Percentiles rank a stretch among this genome's conserved stretches.
Evolutionary conservation across 1,140 invertebrate species (phyloP).

Genomic region (Drosophila busckii): DNA sequence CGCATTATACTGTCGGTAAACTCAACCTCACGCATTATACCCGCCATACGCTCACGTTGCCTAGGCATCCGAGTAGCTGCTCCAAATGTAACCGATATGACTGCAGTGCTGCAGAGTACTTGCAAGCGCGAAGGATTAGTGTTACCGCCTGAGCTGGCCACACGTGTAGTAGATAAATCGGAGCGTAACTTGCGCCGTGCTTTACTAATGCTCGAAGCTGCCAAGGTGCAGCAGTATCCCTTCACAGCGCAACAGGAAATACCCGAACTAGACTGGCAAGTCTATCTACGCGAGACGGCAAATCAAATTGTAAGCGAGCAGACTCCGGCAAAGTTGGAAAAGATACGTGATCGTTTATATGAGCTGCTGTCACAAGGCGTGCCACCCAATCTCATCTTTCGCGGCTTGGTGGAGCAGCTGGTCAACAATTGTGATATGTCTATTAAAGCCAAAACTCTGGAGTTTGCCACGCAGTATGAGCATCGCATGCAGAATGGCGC

Average conservation of each 20-base stretch:
- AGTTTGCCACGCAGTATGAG: conserved; percentile 92
- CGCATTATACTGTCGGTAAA: conserved; percentile 96
- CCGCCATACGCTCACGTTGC: conserved; percentile 96
- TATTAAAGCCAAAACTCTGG: conserved; percentile 91
- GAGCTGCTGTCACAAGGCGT: conserved; percentile 96
- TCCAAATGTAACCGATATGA: conserved; percentile 89
- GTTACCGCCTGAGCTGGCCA: conserved; percentile 88
- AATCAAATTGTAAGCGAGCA: conserved; percentile 93
- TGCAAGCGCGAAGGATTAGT: conserved; percentile 92
- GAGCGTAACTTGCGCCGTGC: conserved; percentile 96
- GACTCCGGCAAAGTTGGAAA: conserved; percentile 89
- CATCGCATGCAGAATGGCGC: conserved; percentile 93
- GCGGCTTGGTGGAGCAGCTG: conserved; percentile 90
- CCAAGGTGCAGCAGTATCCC: conserved; percentile 94
- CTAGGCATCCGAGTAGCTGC: conserved; percentile 94
- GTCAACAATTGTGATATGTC: conserved; percentile 93
- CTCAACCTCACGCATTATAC: conserved; percentile 96
- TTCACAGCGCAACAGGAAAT: conserved; percentile 91
- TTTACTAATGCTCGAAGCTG: conserved; percentile 95
- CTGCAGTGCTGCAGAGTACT: conserved; percentile 84
- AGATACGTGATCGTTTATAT: conserved; percentile 93
- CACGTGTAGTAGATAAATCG: conserved; percentile 88
- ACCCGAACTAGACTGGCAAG: conserved; percentile 95
- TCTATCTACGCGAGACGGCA: conserved; percentile 93
- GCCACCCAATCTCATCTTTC: conserved; percentile 95